Base-by-base conservation (phyloP, 23 tunicate genomes). In the Diplosoma virens region DNA sequence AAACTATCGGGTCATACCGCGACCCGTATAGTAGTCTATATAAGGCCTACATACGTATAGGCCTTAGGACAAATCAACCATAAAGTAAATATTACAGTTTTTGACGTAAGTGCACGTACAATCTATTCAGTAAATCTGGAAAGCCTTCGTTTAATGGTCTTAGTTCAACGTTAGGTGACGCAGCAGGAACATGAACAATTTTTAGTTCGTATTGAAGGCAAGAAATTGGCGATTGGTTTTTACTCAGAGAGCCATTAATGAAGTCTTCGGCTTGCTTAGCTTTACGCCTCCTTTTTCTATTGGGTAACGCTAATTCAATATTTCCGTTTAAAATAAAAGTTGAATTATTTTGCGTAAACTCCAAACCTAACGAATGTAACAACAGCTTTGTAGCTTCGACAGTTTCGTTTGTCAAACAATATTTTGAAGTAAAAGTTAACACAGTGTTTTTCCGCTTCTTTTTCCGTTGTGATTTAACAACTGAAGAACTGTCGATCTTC, bases 101-200 rank as follows among this genome's bases (percentile, higher is more conserved):
- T 9, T 72, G 34, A 7, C 78, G 60, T 2, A 48, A 3, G 36
- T 72, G 48, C 18, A 72, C 25, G 48, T 47, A 72, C 47, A 72
- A 50, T 4, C 78, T 60, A 48, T 72, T 72, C 9, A 72, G 2
- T 48, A 47, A 47, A 34, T 72, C 78, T 3, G 60, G 35, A 29
- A 27, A 61, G 2, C 7, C 25, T 11, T 20, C 35, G 2, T 6
- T 61, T 2, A n/a, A n/a, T n/a, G n/a, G n/a, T n/a, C n/a, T n/a
- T n/a, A n/a, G n/a, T n/a, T n/a, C n/a, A n/a, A n/a, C n/a, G n/a
- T n/a, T n/a, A n/a, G n/a, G n/a, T n/a, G n/a, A n/a, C n/a, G n/a
- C n/a, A n/a, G n/a, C n/a, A n/a, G n/a, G n/a, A n/a, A n/a, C n/a
- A n/a, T n/a, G n/a, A n/a, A n/a, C n/a, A n/a, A n/a, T n/a, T n/a